These are phyloP conservation scores for Natator depressus DNA, from an alignment of 2,113 vertebrate species.

Conservation along the genomic window DNA sequence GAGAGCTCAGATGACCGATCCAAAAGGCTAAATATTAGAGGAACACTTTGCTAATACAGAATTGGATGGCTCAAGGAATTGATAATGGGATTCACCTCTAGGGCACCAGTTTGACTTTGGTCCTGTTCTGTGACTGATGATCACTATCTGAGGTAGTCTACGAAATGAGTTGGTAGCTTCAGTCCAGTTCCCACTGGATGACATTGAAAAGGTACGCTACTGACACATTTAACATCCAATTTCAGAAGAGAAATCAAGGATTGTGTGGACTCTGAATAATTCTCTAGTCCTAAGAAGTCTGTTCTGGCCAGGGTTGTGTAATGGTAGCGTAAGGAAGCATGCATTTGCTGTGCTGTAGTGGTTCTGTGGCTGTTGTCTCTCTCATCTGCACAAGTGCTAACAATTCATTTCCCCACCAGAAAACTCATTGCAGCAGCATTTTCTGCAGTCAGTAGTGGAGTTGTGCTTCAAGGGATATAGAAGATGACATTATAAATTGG, in stretches of 20 bases:
- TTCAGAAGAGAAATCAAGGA: not conserved
- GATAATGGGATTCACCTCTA: not conserved
- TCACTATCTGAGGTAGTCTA: not conserved
- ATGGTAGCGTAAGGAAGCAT: not conserved
- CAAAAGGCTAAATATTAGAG: not conserved
- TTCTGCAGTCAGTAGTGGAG: not conserved
- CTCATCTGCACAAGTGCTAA: not conserved
- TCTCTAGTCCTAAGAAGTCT: not conserved
- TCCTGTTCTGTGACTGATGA: not conserved
- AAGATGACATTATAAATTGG: not conserved
- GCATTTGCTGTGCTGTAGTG: not conserved
- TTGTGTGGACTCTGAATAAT: not conserved
- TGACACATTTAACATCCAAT: not conserved
- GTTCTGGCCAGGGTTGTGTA: not conserved
- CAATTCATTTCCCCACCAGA: not conserved
- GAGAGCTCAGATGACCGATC: not conserved
- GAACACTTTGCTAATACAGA: not conserved
- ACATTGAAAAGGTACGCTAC: not conserved
- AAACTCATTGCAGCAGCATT: not conserved
- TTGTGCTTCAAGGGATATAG: not conserved
- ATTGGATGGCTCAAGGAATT: not conserved
- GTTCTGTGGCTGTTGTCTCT: not conserved
- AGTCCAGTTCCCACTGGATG: not conserved
- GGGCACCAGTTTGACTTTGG: not conserved
- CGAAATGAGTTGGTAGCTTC: not conserved